Evolutionary conservation across 37 sponge, comb jelly and placozoan genomes (phyloP), one percentile per base, ranked within the genome.

Genomic region (Hormiphora californensis): DNA sequence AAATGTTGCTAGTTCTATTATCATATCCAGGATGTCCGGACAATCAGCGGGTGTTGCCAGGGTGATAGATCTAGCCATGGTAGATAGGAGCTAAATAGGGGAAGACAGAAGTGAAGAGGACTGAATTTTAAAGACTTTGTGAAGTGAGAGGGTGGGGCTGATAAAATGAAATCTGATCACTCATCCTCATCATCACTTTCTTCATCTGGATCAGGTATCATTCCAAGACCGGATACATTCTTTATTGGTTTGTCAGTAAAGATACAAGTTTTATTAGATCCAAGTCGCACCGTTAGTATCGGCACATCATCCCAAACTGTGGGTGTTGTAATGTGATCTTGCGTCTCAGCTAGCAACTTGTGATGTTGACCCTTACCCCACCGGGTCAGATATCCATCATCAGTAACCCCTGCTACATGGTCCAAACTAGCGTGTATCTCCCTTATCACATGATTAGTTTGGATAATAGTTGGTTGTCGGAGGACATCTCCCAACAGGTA

Each of bases 261-360:
- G 7, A 73, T 46, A 73, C 81, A 73, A 1, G 81, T 73, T 28
- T 73, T 73, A 73, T 73, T 73, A 28, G 81, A 25, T 19, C 81
- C 81, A 73, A 43, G 43, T 21, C 40, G n/a, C 1, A 73, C 81
- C 36, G 17, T 46, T 41, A 17, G 40, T 4, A 73, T 46, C 25
- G 40, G 40, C 2, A 73, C 23, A n/a, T 36, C 36, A 15, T 40
- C 81, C 41, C 40, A 73, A 11, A 73, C 4, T 21, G 40, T 46
- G 40, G 81, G 81, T 4, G 8, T 1, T 5, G 9, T n/a, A 21
- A 73, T 39, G 43, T 73, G 46, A 1, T 73, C 81, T 0, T 73
- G 46, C 17, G 41, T 22, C 3, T 27, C 81, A 43, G 81, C 12
- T 43, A 73, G n/a, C 15, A 73, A 36, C 38, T 73, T 73, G 43